Evolutionary conservation across 1,140 invertebrate species (phyloP).

Genomic region (Drosophila lini): DNA sequence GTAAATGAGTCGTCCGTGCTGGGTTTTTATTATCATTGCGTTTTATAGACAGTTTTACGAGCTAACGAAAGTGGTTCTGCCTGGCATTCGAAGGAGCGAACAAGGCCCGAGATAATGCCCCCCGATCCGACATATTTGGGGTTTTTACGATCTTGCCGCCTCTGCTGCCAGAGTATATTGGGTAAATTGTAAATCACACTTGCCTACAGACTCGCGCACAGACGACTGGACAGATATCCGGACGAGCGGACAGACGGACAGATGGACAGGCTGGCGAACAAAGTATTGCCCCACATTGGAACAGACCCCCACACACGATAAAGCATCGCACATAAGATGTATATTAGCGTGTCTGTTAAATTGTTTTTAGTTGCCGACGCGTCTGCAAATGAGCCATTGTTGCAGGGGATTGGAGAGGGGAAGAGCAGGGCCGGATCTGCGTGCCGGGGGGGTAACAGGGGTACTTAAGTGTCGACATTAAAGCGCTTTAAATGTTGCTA

Average conservation of each 20-base stretch:
- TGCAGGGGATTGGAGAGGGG: conserved; percentile 1
- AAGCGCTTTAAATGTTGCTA: conserved; percentile 65
- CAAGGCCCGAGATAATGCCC: conserved; percentile 55
- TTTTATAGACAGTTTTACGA: conserved; percentile 83
- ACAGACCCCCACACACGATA: conserved; percentile 26
- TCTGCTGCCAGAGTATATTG: conserved; percentile 50
- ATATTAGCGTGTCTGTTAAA: conserved; percentile 74
- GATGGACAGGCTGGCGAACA: neutral
- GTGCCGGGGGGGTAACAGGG: neutral
- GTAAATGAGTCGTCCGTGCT: conserved; percentile 72
- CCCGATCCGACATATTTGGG: conserved; percentile 61
- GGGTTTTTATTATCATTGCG: conserved; percentile 80
- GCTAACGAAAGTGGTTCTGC: conserved; percentile 80
- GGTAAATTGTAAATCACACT: conserved; percentile 75
- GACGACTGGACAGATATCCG: conserved; percentile 17
- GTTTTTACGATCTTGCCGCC: conserved; percentile 66
- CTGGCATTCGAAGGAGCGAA: conserved; percentile 22
- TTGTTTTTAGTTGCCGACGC: conserved; percentile 77
- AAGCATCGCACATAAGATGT: conserved; percentile 57
- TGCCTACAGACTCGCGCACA: conserved; percentile 18
- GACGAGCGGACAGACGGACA: conserved; percentile 12
- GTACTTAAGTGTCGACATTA: conserved; percentile 56
- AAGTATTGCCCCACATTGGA: conserved; percentile 43
- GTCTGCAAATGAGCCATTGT: conserved; percentile 80
- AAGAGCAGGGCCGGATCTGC: neutral